Evolutionary conservation across 2,888 invertebrate genomes (phyloP).

Genomic region (Tachystola acroxantha): DNA sequence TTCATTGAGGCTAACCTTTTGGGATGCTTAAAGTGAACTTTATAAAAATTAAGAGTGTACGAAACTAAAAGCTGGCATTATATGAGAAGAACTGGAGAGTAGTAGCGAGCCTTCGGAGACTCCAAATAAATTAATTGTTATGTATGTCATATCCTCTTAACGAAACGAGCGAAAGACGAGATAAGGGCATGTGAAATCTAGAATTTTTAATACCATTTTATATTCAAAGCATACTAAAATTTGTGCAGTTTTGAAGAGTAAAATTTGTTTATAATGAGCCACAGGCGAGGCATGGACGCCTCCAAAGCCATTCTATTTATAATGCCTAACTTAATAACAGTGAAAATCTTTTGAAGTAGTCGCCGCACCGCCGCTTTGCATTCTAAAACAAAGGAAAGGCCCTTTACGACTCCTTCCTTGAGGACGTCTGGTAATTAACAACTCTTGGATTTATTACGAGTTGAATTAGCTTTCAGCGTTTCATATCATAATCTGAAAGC

Average conservation of each 20-base stretch:
- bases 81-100: no score
- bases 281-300: slow-evolving; percentile 17
- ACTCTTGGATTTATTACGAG: slow-evolving; percentile 64
- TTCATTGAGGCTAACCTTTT: no score
- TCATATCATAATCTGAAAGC: slow-evolving; percentile 67
- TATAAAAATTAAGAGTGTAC: no score
- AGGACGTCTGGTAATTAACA: slow-evolving; percentile 60
- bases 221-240: slow-evolving; percentile 33
- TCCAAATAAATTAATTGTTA: slow-evolving; percentile 61
- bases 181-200: slow-evolving; percentile 31
- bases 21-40: no score
- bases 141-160: no score
- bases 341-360: slow-evolving; percentile 49
- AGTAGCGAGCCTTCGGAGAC: no score
- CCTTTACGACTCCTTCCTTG: slow-evolving; percentile 46
- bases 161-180: slow-evolving; percentile 50
- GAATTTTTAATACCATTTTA: slow-evolving; percentile 56
- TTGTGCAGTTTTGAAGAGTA: slow-evolving; percentile 31
- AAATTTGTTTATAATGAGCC: slow-evolving; percentile 39
- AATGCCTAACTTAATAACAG: slow-evolving; percentile 44
- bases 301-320: slow-evolving; percentile 38
- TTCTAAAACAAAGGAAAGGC: slow-evolving; percentile 47
- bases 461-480: slow-evolving; percentile 67
- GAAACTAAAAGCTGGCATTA: no score
- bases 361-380: slow-evolving; percentile 25